Percentiles rank a stretch among this genome's conserved stretches.
Conservation (phyloP, 2,797 vertebrate genomes). For the Jordanella pulchra region DNA sequence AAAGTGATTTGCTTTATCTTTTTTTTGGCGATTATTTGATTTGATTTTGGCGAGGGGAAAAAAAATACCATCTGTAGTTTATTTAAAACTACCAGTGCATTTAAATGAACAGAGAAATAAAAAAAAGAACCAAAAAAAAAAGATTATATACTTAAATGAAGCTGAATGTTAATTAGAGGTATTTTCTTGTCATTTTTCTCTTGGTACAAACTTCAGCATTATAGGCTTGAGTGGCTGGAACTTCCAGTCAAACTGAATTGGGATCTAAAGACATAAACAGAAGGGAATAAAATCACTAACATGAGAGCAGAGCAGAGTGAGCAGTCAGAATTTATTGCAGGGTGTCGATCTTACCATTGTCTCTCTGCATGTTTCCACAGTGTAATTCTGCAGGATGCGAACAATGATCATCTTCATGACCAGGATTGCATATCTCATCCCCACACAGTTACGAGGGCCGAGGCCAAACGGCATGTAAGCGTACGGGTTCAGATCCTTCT, state of each 20-base stretch:
- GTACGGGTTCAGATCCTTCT: conserved; percentile 74
- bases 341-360: conserved; percentile 71
- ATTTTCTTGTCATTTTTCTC: conserved; percentile 24
- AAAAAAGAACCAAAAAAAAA: too few species aligned
- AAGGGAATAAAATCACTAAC: background rate
- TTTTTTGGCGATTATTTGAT: too few species aligned
- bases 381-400: conserved; percentile 80
- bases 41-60: too few species aligned
- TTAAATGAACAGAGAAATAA: too few species aligned
- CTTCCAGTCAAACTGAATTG: conserved; percentile 46
- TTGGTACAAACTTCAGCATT: conserved; percentile 64
- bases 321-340: background rate
- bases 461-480: conserved; percentile 83
- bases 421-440: conserved; percentile 84
- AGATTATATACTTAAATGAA: too few species aligned
- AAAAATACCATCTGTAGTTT: too few species aligned
- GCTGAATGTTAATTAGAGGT: too few species aligned
- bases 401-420: conserved; percentile 74
- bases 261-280: conserved; percentile 56
- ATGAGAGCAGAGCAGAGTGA: background rate
- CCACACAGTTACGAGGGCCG: conserved; percentile 87
- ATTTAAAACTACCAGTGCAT: too few species aligned
- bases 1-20: too few species aligned
- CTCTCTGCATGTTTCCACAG: conserved; percentile 80
- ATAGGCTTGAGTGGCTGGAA: conserved; percentile 43